These are phyloP conservation scores for Notarius lentiginosus DNA, from an alignment of 2,113 vertebrate species.

Conservation along the genomic window DNA sequence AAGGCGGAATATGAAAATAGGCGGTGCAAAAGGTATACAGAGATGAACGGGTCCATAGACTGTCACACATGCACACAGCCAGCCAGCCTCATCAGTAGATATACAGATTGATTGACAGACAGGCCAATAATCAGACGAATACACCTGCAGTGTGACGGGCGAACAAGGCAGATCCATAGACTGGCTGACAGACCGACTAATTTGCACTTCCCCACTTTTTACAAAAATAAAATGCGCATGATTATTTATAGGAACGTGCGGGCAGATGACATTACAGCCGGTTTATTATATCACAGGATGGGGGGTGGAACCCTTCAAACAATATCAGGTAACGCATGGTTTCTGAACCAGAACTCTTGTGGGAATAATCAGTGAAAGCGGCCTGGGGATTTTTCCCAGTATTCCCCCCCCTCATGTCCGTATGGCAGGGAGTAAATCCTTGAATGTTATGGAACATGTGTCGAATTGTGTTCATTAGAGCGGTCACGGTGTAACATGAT, in stretches of 20 bases:
- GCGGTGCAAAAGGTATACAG: neutral
- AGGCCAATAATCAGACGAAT: no score
- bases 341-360: neutral
- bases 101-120: neutral
- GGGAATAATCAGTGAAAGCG: neutral
- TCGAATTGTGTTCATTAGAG: conserved; percentile 1
- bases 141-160: neutral
- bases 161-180: neutral
- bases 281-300: neutral
- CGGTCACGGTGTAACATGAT: neutral
- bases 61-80: neutral
- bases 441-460: conserved; percentile 2
- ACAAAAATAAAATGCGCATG: neutral
- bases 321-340: neutral
- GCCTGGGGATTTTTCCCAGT: neutral
- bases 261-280: neutral
- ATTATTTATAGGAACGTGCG: no score
- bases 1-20: neutral
- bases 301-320: neutral
- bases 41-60: neutral
- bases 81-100: neutral
- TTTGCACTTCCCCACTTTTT: neutral
- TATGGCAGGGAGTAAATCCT: conserved; percentile 6
- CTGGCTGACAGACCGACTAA: neutral
- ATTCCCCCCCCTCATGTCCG: neutral